A percentile compares a stretch with the other conserved stretches of the same genome.
Evolutionary conservation across 1,140 invertebrate genomes (phyloP).

Genomic region (Solen grandis): DNA sequence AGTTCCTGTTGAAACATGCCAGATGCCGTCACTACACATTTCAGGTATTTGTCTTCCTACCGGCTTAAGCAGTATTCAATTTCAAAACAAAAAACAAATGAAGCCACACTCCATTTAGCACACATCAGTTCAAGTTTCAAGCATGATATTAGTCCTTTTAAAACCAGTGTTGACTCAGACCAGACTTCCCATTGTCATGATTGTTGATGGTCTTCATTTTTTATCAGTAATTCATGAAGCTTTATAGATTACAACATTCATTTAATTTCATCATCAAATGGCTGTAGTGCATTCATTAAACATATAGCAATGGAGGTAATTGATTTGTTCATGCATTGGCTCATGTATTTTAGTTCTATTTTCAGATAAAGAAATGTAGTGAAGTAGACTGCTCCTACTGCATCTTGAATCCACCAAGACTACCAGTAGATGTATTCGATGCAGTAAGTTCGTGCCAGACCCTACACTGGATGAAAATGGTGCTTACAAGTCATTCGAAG

Average conservation of each 20-base stretch:
- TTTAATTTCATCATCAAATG: not conserved
- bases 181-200: too few relatives aligned
- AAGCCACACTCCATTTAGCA: too few relatives aligned
- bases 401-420: constrained; percentile 10
- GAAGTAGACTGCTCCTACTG: constrained; percentile 5
- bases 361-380: constrained; percentile 36
- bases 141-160: not conserved
- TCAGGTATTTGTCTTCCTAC: constrained; percentile 6
- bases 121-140: not conserved
- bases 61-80: too few relatives aligned
- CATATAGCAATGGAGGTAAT: not conserved
- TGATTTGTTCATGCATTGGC: not conserved
- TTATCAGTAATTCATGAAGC: not conserved
- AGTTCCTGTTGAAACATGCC: constrained; percentile 25
- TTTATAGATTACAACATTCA: not conserved
- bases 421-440: constrained; percentile 18
- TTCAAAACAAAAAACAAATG: too few relatives aligned
- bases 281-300: not conserved
- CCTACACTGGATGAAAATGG: not conserved
- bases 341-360: constrained; percentile 13
- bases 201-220: not conserved
- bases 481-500: not conserved
- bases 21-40: constrained; percentile 30
- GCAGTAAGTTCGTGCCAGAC: constrained; percentile 20
- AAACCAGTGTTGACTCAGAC: not conserved